Base-by-base conservation (phyloP, 2,797 vertebrate genomes). In the Poecilia wingei region DNA sequence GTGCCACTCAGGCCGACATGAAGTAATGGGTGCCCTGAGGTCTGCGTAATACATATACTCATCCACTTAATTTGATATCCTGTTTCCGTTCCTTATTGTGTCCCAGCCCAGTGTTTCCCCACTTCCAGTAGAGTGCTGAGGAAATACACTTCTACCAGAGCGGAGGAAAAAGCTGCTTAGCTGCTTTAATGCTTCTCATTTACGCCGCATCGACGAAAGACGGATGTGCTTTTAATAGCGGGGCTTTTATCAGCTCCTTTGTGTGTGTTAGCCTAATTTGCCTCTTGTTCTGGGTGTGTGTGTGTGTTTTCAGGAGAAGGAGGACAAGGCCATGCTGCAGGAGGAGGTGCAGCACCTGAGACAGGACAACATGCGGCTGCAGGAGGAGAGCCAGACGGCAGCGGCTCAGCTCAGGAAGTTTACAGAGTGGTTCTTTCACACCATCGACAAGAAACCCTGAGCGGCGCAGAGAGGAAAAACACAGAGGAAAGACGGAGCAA, bases 341-440 rank as follows among this genome's bases (percentile, higher is more conserved):
- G 98, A 97, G 45, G 97, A 99, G 89, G 97, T 99, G 25, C 97
- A 98, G 76, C 97, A 99, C 90, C 95, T 99, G 93, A 95, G 98
- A n/a, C 97, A 98, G 90, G 97, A 99, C 93, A 99, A 99, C 95
- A 96, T 97, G 96, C 94, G 98, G 6, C 96, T 99, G 87, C 98
- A 99, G 93, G 98, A 98, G 88, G 98, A 99, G 91, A 99, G 98
- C 59, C 97, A 97, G 91, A 97, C 97, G 0, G 97, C 98, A 3
- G 92, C 97, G 0, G 98, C 98, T 72, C 98, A 99, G 91, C 97
- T 99, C 94, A 96, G 97, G 90, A 99, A 97, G 92, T 99, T 99
- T 95, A 98, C 97, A 0, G 97, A 99, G 93, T 99, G 98, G 98
- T 98, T 99, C 93, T 98, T 99, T 95, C 97, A 95, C 94, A 95